phyloP scores from a whole-genome alignment of 2,113 vertebrate genomes.

The Ceyx cyanopectus region DNA sequence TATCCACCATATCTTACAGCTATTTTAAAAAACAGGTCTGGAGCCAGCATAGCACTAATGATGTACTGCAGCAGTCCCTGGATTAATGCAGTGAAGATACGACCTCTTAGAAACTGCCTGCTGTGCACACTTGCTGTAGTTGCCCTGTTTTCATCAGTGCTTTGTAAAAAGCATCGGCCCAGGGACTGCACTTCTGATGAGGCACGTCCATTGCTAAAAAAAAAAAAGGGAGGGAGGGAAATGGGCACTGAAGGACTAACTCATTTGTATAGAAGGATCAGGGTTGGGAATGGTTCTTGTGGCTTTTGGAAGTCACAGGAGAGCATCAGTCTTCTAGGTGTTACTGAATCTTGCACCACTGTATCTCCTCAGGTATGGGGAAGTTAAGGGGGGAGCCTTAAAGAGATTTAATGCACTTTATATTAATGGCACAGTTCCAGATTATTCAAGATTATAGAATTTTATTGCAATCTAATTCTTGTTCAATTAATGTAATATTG shows the following conservation, averaged over 20 bases:
- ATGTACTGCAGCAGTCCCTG: neutral
- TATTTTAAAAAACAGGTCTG: neutral
- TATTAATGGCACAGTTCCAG: neutral
- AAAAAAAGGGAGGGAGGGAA: neutral
- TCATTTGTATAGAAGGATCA: neutral
- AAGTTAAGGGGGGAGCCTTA: neutral
- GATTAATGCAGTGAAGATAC: slow-evolving; percentile 2
- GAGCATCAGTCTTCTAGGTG: neutral
- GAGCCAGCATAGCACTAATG: neutral
- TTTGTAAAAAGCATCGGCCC: neutral
- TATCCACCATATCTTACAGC: neutral
- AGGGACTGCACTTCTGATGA: neutral
- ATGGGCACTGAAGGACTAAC: neutral
- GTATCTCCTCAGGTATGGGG: neutral
- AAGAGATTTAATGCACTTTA: neutral
- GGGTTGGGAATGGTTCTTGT: neutral
- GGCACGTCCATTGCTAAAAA: neutral
- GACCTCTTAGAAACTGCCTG: slow-evolving; percentile 7
- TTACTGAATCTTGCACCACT: neutral
- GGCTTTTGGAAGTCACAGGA: neutral
- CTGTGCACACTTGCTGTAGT: neutral
- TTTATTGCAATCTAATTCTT: neutral
- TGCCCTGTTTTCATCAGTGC: neutral
- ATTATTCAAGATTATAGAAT: neutral
- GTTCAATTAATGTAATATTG: neutral